Percentiles rank a stretch among this genome's conserved stretches.
Conservation (phyloP, 2,888 invertebrate genomes). For the Ormyrus thymus region DNA sequence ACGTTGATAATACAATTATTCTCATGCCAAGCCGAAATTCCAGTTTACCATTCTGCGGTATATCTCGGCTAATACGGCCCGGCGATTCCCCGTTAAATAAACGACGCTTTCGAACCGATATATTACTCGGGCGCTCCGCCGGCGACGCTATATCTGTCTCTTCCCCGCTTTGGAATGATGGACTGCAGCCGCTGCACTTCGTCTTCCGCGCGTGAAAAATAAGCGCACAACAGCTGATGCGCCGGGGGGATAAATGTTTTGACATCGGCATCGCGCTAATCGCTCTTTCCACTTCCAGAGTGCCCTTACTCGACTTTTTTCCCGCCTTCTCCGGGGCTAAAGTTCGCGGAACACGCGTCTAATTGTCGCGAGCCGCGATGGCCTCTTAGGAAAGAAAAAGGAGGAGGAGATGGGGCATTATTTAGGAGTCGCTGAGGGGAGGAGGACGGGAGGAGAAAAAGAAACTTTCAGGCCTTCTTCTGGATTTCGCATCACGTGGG, state of each 20-base stretch:
- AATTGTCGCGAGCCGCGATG: conserved; percentile 56
- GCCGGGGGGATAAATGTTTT: conserved; percentile 63
- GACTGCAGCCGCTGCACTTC: conserved; percentile 67
- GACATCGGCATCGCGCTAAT: conserved; percentile 72
- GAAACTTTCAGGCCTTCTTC: conserved; percentile 37
- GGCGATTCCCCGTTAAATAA: conserved; percentile 69
- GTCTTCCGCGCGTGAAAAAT: conserved; percentile 55
- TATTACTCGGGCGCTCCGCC: conserved; percentile 42
- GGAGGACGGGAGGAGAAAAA: not conserved
- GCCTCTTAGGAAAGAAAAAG: conserved; percentile 17
- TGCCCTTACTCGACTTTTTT: not conserved
- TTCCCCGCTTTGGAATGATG: conserved; percentile 66
- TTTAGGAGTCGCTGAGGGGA: not conserved
- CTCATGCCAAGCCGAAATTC: conserved; percentile 10
- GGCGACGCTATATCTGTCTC: conserved; percentile 56
- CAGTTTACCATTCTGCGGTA: conserved; percentile 50
- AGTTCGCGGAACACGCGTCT: conserved; percentile 55
- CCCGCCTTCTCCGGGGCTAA: conserved; percentile 52
- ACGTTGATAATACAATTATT: conserved; percentile 8
- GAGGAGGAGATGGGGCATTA: not conserved
- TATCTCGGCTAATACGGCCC: conserved; percentile 53
- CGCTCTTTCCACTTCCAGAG: conserved; percentile 69
- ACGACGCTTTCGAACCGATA: conserved; percentile 72
- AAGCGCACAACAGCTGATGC: conserved; percentile 23
- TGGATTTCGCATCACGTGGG: not conserved